A percentile compares a stretch with the other conserved stretches of the same genome.
Evolutionary conservation across 2,797 vertebrate species (phyloP).

Genomic region (Nannoperca australis): DNA sequence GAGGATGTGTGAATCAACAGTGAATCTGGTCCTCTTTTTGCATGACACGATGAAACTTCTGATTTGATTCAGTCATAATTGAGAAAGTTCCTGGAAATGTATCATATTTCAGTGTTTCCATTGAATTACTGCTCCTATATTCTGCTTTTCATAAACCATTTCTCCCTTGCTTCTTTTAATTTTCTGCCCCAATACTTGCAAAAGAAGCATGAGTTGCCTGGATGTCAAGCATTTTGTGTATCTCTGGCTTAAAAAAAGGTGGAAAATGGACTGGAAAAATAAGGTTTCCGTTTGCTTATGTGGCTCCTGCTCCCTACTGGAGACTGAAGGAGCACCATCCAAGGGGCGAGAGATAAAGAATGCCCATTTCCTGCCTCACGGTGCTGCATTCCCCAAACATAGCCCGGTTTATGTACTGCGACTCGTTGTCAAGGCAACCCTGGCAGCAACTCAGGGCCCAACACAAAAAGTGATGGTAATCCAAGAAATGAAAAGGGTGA

Average conservation of each 20-base stretch:
- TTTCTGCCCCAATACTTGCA: conserved; percentile 19
- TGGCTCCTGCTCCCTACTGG: conserved; percentile 37
- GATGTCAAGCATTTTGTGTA: conserved; percentile 32
- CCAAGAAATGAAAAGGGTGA: conserved; percentile 47
- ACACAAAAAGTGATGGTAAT: conserved; percentile 53
- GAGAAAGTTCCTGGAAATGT: background rate
- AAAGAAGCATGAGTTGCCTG: conserved; percentile 11
- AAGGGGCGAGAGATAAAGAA: conserved; percentile 83
- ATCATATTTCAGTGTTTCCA: background rate
- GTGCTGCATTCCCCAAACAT: conserved; percentile 72
- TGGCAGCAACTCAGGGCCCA: conserved; percentile 67
- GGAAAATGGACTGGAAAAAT: conserved; percentile 45
- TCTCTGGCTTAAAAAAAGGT: conserved; percentile 18
- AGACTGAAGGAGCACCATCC: conserved; percentile 53
- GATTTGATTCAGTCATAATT: background rate
- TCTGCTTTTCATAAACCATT: background rate
- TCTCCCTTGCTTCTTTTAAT: conserved; percentile 1
- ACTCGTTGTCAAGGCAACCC: conserved; percentile 80
- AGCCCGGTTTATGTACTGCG: conserved; percentile 76
- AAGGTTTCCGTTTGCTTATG: conserved; percentile 34
- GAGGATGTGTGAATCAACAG: background rate
- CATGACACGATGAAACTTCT: background rate
- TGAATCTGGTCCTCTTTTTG: background rate
- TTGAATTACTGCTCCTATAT: background rate
- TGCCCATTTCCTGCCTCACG: conserved; percentile 85